Base-by-base conservation (phyloP, 2,888 invertebrate species). In the Electrophaes corylata region DNA sequence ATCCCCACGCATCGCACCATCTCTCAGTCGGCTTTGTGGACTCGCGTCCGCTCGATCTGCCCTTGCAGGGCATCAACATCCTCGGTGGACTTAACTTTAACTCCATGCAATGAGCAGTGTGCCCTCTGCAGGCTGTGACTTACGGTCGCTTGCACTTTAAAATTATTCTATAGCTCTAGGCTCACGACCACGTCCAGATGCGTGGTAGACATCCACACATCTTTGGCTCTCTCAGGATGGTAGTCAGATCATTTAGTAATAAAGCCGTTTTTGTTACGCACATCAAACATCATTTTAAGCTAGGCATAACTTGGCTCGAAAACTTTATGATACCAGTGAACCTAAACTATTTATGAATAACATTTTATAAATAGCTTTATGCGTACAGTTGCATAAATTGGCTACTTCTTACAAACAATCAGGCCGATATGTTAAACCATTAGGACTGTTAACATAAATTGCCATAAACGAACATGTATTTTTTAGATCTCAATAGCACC, bases 61-160 rank as follows among this genome's bases (percentile, higher is more conserved):
- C 93, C 4, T 89, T 95, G 64, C 93, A 95, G 71, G 92, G 93
- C 43, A 93, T 94, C 83, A 95, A 95, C 85, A 93, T 95, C 77
- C 94, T 95, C 76, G 95, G 94, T 67, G 93, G 43, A 10, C 51
- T 96, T 62, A 96, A 95, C 83, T 96, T 96, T 72, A 95, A 95
- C 82, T 93, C 95, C 76, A 95, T 96, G 93, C 96, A 94, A 95
- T 91, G 91, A 88, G 16, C 16, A 5, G 3, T 4, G 12, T 5
- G 14, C 14, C 5, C 4, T 14, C 35, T 35, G 14, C 35, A 12
- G 0, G 6, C 33, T 29, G 29, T 29, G 1, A 5, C 33, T 4
- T 3, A 29, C 26, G 4, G 4, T 12, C 12, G 4, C n/a, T 12
- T 37, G 14, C 14, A 37, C 2, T 10, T 37, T 37, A n/a, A 16